Base-by-base conservation (phyloP, 2,888 invertebrate species). In the Bellardia bayeri region DNA sequence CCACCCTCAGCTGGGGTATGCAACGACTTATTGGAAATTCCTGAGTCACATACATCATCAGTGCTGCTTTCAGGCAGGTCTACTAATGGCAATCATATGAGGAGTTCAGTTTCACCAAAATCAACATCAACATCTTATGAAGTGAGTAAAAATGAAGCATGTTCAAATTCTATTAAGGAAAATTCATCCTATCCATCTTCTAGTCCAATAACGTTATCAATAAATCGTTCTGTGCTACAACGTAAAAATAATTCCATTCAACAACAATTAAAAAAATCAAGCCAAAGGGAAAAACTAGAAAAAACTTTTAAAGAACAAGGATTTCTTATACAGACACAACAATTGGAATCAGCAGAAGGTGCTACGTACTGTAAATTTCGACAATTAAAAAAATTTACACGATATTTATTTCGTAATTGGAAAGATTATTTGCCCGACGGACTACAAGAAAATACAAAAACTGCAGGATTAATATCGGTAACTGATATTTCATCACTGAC, bases 291-390 rank as follows among this genome's bases (percentile, higher is more conserved):
- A 91, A 98, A 98, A 91, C 94, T 98, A 8, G 98, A 98, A 93
- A 97, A 98, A 92, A 98, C 98, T 0, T 98, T 98, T 92, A 97
- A 97, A 91, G 98, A 98, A 91, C 98, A 98, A 91, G 98, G 98
- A 0, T 98, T 98, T 92, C 94, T 98, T 69, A 98, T 98, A 81
- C 98, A 98, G 92, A 98, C 98, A 0, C 98, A 98, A 92, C 98
- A 98, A 92, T 94, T 98, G 74, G 98, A 98, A 91, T 98, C 98
- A 0, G 98, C 98, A 0, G 98, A 98, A 92, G 98, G 98, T 0
- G 98, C 98, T 0, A 98, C 98, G 0, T 98, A 98, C 91, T 98
- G 98, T 93, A 98, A 98, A 93, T 98, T 98, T 92, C 94, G 98
- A 68, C 98, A 98, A 92, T 94, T 98, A 40, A 95, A 98, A 89